Evolutionary conservation across 2,113 vertebrate genomes (phyloP), one percentile per base, ranked within the genome.

Genomic region (Lamprotornis superbus): DNA sequence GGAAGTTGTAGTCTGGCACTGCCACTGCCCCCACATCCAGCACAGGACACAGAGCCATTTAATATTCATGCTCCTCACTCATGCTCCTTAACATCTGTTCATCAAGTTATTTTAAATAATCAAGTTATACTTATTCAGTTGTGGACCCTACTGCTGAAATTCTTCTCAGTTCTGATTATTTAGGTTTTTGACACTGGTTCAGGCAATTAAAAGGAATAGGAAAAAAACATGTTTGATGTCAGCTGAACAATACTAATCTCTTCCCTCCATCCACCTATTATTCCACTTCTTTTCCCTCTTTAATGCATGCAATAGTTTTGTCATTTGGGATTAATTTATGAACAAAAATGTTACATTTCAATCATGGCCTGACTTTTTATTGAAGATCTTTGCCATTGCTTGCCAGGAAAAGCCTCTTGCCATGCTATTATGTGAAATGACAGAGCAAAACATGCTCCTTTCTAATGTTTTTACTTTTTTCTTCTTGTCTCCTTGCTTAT

Each of bases 291-390:
- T 83, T 86, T 89, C 52, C 3, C 27, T 86, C 52, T 75, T 33
- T 64, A 60, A 83, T 0, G 1, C 12, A 21, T 39, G 5, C 17
- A 69, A 16, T 9, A 57, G 10, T 85, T 87, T 64, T 71, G 15
- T 79, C 68, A 30, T 59, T 73, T 67, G 17, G 16, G 39, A 68
- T 55, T 91, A 74, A 73, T 78, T 60, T 70, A 20, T 68, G 49
- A 94, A 55, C 25, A 96, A 89, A 89, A 94, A 50, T 55, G 33
- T 20, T 79, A 9, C 49, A 83, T 57, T 83, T 79, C 30, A 79
- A 3, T 56, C 13, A 33, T 10, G 22, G 25, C 30, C 21, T 35
- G 25, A 61, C 46, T 2, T 56, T 86, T 82, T 16, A 39, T 35
- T 86, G 9, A 77, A 63, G 15, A 24, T 15, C 12, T 85, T 93